Evolutionary conservation across 2,113 vertebrate species (phyloP), one percentile per base, ranked within the genome.

Genomic region (Eublepharis macularius): DNA sequence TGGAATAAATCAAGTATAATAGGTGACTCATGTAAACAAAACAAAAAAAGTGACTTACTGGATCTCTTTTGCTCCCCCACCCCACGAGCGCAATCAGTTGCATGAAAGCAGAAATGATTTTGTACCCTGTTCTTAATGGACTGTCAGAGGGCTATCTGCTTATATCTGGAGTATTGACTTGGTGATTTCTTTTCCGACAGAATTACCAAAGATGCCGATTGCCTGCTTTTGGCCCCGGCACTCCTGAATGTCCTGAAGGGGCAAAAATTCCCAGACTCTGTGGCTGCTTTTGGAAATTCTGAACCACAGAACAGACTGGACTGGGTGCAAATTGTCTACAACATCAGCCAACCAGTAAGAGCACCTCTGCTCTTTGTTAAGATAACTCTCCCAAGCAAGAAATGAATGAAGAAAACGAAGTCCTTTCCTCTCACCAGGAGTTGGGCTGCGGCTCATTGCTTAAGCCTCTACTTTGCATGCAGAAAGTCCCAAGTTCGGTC

Each of bases 251-350:
- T 97, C 36, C 96, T 99, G 77, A 97, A 94, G 90, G 98, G 98
- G 74, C 96, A 97, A 80, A 95, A 85, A 83, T 97, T 96, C 84
- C 97, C 97, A 0, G 96, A 97, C 26, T 97, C 94, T 0, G 97
- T 99, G 87, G 98, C 98, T 8, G 96, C 97, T 0, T 99, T 99
- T 94, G 99, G 98, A 89, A 98, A 99, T 89, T 97, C 97, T 13
- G 93, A 80, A 36, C 90, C 97, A 54, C 95, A 97, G 51, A 94
- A 96, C 81, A 91, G 96, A 41, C 90, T 96, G 1, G 98, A 98
- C 92, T 99, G 99, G 99, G 95, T 99, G 80, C 96, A 95, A 0
- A 84, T 99, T 90, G 94, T 69, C 90, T 77, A 89, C 65, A 73
- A 86, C 9, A 10, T 21, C 54, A 86, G 68, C 76, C 47, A 66